Evolutionary conservation across 2,888 invertebrate genomes (phyloP).

Genomic region (Ditylenchus weischeri): DNA sequence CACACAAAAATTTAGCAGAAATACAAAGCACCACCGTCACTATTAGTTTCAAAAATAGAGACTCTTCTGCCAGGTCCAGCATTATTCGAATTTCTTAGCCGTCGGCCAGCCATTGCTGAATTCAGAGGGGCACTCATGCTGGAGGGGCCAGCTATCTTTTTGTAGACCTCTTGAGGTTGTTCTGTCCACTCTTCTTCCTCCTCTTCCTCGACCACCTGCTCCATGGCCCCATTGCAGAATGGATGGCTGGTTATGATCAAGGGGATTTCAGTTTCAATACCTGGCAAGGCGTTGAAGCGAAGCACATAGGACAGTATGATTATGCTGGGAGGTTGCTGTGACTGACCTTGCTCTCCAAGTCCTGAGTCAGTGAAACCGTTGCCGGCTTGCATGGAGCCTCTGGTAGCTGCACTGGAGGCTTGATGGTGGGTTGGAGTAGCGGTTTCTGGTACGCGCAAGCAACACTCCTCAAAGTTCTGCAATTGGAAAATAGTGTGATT

Average conservation of each 20-base stretch:
- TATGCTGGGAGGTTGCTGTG: slow-evolving; percentile 29
- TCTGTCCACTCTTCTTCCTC: not conserved
- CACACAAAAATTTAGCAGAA: no score
- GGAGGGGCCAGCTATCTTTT: not conserved
- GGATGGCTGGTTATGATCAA: slow-evolving; percentile 40
- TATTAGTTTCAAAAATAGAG: slow-evolving; percentile 4
- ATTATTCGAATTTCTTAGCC: not conserved
- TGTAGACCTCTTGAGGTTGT: not conserved
- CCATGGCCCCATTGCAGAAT: not conserved
- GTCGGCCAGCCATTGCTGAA: not conserved
- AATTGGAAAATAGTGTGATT: not conserved
- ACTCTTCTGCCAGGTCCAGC: not conserved
- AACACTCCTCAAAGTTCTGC: slow-evolving; percentile 31
- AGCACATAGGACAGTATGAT: slow-evolving; percentile 54
- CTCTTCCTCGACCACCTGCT: not conserved
- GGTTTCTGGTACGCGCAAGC: slow-evolving; percentile 9
- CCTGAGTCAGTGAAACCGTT: slow-evolving; percentile 1
- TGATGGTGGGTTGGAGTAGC: slow-evolving; percentile 11
- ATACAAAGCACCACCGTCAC: slow-evolving; percentile 5
- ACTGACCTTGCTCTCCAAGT: not conserved
- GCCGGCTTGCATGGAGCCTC: not conserved
- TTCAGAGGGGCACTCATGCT: not conserved
- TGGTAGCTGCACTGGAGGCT: not conserved
- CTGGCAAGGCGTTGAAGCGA: slow-evolving; percentile 44
- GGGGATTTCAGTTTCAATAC: slow-evolving; percentile 55